phyloP scores from a whole-genome alignment of 2,888 invertebrate species.

The Acholoe squamosa region DNA sequence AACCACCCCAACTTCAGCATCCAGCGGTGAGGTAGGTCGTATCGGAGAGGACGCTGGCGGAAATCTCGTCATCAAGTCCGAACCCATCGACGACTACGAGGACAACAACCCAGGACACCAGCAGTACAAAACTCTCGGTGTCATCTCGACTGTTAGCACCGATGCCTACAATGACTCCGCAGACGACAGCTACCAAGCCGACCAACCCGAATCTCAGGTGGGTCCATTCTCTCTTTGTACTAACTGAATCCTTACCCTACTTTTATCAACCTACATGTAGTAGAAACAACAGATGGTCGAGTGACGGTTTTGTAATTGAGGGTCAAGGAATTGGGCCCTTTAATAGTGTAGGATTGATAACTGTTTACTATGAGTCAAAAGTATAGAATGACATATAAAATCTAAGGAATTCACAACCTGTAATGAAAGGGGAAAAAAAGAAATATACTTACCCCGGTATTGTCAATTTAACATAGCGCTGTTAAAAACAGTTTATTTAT shows the following conservation, averaged over 20 bases:
- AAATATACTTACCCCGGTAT: too few relatives aligned
- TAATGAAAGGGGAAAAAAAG: too few relatives aligned
- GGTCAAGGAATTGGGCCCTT: too few relatives aligned
- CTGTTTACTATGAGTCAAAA: too few relatives aligned
- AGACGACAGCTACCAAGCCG: background rate
- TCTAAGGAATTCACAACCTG: too few relatives aligned
- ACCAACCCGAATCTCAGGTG: slow-evolving; percentile 42
- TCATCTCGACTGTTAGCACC: slow-evolving; percentile 18
- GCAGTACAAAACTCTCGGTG: background rate
- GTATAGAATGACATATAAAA: too few relatives aligned
- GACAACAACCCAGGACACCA: background rate
- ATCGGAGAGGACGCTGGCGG: background rate
- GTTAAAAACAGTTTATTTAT: too few relatives aligned
- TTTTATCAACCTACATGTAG: background rate
- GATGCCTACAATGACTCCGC: slow-evolving; percentile 6
- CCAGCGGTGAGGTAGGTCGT: background rate
- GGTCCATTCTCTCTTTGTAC: too few relatives aligned
- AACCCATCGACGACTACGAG: slow-evolving; percentile 43
- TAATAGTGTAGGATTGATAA: too few relatives aligned
- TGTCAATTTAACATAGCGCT: too few relatives aligned
- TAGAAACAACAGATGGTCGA: too few relatives aligned
- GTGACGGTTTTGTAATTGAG: too few relatives aligned
- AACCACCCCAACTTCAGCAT: background rate
- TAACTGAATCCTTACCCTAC: background rate
- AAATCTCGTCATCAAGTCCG: background rate